Percentiles rank a stretch among this genome's conserved stretches.
These are phyloP conservation scores for Opisthocomus hoazin DNA, from an alignment of 2,113 vertebrate species.

Conservation along the genomic window DNA sequence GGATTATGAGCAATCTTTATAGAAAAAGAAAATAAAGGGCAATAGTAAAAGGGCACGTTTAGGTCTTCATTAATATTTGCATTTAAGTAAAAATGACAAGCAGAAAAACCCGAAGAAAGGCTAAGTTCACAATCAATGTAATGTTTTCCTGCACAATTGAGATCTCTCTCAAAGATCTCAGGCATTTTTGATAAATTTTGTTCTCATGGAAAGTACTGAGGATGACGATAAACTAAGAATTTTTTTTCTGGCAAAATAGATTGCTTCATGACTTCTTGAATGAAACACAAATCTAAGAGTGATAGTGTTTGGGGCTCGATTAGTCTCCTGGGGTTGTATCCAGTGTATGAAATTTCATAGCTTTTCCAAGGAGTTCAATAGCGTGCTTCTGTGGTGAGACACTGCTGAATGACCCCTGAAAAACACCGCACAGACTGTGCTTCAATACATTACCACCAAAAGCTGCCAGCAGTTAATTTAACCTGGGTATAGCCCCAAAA, in stretches of 20 bases:
- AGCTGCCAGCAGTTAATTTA: slow-evolving; percentile 1
- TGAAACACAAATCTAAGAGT: slow-evolving; percentile 49
- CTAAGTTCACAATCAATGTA: not conserved
- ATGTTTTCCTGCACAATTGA: not conserved
- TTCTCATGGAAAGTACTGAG: slow-evolving; percentile 14
- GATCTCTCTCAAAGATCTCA: not conserved
- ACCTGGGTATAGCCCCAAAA: not conserved
- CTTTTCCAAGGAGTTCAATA: slow-evolving; percentile 30
- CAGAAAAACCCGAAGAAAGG: slow-evolving; percentile 1
- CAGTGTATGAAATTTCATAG: slow-evolving; percentile 54
- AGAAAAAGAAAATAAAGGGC: slow-evolving; percentile 44
- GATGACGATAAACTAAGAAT: slow-evolving; percentile 25
- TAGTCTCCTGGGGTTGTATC: slow-evolving; percentile 31
- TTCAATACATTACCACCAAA: not conserved
- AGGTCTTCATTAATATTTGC: slow-evolving; percentile 51
- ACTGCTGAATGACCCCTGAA: slow-evolving; percentile 7
- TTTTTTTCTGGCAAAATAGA: slow-evolving; percentile 24
- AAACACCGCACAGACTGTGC: not conserved
- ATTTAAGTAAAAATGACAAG: slow-evolving; percentile 49
- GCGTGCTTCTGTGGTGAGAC: not conserved
- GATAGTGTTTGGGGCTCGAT: slow-evolving; percentile 31
- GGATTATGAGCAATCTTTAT: slow-evolving; percentile 13
- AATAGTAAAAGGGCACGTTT: not conserved
- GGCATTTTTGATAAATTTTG: slow-evolving; percentile 19
- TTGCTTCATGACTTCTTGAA: slow-evolving; percentile 54